Percentiles rank a stretch among this genome's conserved stretches.
phyloP scores from a whole-genome alignment of 2,113 vertebrate genomes.

The Silurus glanis region DNA sequence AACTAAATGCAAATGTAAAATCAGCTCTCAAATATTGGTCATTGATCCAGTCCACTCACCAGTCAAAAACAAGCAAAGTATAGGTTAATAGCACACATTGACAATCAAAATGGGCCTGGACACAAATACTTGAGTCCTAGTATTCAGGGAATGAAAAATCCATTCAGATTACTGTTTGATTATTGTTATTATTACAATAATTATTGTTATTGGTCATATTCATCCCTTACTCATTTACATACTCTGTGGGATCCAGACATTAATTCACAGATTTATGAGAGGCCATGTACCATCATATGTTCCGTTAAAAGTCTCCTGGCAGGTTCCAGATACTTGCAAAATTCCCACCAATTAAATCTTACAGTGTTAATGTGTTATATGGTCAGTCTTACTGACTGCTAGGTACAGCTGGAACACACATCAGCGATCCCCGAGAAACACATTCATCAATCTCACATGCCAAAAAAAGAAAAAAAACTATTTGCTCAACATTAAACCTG shows the following conservation, averaged over 20 bases:
- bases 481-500: background rate
- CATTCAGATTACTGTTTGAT: background rate
- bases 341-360: background rate
- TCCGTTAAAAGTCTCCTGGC: background rate
- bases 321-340: background rate
- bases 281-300: too few species aligned
- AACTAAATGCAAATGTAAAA: background rate
- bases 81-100: background rate
- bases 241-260: background rate
- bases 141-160: background rate
- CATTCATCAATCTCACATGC: slow-evolving; percentile 16
- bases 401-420: background rate
- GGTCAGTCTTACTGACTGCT: background rate
- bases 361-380: background rate
- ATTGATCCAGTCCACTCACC: too few species aligned
- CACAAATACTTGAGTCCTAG: background rate
- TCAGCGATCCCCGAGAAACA: slow-evolving; percentile 5
- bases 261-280: background rate
- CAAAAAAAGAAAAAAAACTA: background rate
- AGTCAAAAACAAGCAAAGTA: background rate
- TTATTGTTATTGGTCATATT: background rate
- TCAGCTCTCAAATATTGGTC: background rate
- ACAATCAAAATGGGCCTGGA: background rate
- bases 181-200: too few species aligned
- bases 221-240: background rate